Percentiles rank a stretch among this genome's conserved stretches.
Conservation (phyloP, 2,113 vertebrate genomes). For the Myotis lucifugus region DNA sequence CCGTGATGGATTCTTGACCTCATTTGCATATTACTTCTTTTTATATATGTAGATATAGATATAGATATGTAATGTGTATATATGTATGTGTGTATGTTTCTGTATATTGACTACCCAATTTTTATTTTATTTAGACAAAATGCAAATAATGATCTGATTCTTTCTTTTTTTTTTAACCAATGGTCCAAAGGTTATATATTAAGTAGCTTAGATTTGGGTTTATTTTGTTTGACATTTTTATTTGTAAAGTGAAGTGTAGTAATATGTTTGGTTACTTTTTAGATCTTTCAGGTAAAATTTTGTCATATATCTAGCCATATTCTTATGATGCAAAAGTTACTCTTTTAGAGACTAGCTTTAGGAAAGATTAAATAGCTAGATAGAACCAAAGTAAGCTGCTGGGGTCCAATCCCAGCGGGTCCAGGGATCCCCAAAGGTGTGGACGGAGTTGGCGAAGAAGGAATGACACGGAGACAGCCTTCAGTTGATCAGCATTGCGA, state of each 20-base stretch:
- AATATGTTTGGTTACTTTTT: neutral
- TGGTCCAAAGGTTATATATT: neutral
- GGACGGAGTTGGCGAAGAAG: too few relatives aligned
- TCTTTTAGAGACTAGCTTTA: neutral
- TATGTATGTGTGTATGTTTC: neutral
- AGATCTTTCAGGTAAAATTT: neutral
- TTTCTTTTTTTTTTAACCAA: slow-evolving; percentile 24
- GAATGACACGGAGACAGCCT: too few relatives aligned
- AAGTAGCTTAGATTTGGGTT: neutral
- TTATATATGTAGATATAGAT: too few relatives aligned
- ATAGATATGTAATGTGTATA: neutral
- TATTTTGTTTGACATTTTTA: slow-evolving; percentile 36
- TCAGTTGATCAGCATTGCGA: too few relatives aligned
- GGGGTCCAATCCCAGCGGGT: too few relatives aligned
- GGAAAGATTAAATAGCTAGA: neutral
- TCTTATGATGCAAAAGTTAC: neutral
- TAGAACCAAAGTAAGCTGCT: neutral
- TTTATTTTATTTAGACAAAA: slow-evolving; percentile 9
- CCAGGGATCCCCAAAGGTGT: too few relatives aligned
- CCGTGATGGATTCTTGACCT: too few relatives aligned
- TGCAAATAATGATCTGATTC: neutral
- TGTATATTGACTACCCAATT: neutral
- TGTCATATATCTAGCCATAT: neutral
- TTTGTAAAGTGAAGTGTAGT: neutral
- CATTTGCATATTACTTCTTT: too few relatives aligned